These are phyloP conservation scores for Apocheima hispidaria DNA, from an alignment of 2,888 invertebrate species.

Conservation along the genomic window DNA sequence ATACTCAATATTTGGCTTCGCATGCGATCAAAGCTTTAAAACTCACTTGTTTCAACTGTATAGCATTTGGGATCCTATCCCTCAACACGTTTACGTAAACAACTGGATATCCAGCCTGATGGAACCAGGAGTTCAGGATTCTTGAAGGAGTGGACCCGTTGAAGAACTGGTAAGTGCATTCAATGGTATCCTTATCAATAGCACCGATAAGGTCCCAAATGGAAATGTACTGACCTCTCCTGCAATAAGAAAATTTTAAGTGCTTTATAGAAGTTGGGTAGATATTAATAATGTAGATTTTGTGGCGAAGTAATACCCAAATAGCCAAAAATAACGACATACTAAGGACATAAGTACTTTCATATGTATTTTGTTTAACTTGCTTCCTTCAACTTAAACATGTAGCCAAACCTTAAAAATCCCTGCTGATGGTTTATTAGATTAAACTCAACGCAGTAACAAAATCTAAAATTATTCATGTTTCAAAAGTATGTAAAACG, in stretches of 20 bases:
- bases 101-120: conserved; percentile 88
- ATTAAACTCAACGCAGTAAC: too few relatives aligned
- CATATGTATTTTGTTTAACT: too few relatives aligned
- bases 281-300: not conserved
- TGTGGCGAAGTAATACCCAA: not conserved
- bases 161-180: conserved; percentile 73
- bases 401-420: too few relatives aligned
- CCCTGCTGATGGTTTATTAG: too few relatives aligned
- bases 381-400: too few relatives aligned
- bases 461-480: too few relatives aligned
- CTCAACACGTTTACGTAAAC: conserved; percentile 82
- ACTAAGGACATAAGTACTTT: too few relatives aligned
- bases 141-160: conserved; percentile 75
- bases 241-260: conserved; percentile 49
- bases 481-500: too few relatives aligned
- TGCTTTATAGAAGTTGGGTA: not conserved
- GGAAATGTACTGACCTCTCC: conserved; percentile 72
- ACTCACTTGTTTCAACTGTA: conserved; percentile 73
- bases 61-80: conserved; percentile 67
- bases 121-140: conserved; percentile 88
- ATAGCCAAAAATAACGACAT: not conserved
- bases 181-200: conserved; percentile 71
- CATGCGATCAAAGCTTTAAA: not conserved
- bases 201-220: conserved; percentile 68
- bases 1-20: too few relatives aligned